Conservation (phyloP, 2,797 vertebrate genomes). For the Naso thynnoides region DNA sequence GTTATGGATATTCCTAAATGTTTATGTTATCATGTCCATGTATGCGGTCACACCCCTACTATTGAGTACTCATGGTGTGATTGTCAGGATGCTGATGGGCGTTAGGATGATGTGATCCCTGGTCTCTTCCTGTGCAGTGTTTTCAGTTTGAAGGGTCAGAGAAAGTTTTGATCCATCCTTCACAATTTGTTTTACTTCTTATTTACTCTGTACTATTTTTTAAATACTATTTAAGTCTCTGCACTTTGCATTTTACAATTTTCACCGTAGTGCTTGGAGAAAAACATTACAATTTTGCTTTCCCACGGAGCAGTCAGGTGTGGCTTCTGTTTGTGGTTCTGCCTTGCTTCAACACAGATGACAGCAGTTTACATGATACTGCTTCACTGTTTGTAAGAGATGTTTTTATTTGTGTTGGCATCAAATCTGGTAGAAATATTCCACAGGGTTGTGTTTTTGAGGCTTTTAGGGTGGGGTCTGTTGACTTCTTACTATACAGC, state of each 20-base stretch:
- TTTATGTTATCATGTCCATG: too few species aligned
- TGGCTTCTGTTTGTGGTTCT: constrained; percentile 24
- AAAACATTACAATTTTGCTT: constrained; percentile 7
- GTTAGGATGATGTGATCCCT: too few species aligned
- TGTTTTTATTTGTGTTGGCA: constrained; percentile 59
- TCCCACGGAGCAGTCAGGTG: constrained; percentile 5
- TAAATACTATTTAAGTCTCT: background rate
- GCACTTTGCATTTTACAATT: background rate
- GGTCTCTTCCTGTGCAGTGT: background rate
- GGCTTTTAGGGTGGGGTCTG: constrained; percentile 40
- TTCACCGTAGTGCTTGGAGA: background rate
- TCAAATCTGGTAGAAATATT: constrained; percentile 53
- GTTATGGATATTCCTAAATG: too few species aligned
- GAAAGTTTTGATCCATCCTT: background rate
- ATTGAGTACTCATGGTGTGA: too few species aligned
- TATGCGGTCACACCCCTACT: too few species aligned
- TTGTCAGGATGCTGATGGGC: too few species aligned
- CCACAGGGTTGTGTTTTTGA: constrained; percentile 56
- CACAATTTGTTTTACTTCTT: background rate
- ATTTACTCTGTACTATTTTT: background rate
- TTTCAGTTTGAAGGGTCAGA: background rate
- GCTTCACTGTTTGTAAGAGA: constrained; percentile 24
- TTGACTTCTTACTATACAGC: constrained; percentile 35
- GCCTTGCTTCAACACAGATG: constrained; percentile 30
- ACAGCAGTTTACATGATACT: constrained; percentile 19